A percentile compares a stretch with the other conserved stretches of the same genome.
Conservation (phyloP, 2,797 vertebrate species). For the Anabas testudineus region DNA sequence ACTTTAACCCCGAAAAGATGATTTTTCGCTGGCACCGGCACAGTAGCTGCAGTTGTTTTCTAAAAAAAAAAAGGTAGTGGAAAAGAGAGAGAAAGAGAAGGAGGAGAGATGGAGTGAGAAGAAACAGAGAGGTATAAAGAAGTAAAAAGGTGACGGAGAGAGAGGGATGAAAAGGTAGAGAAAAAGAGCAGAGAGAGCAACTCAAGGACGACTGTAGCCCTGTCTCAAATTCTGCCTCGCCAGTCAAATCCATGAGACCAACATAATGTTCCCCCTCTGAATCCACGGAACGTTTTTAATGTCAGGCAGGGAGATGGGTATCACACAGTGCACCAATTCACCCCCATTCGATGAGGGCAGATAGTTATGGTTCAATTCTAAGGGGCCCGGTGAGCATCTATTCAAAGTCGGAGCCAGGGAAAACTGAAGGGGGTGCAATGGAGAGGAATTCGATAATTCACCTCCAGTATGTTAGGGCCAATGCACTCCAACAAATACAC, state of each 20-base stretch:
- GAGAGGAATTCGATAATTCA: conserved; percentile 74
- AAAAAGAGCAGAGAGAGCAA: conserved; percentile 43
- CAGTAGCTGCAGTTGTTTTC: conserved; percentile 49
- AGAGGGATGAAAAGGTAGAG: conserved; percentile 8
- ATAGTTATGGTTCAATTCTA: conserved; percentile 67
- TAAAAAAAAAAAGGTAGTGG: conserved; percentile 43
- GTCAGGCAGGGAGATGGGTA: conserved; percentile 71
- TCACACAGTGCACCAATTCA: conserved; percentile 66
- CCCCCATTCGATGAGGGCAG: conserved; percentile 64
- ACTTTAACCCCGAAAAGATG: conserved; percentile 57
- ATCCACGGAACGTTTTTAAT: conserved; percentile 66
- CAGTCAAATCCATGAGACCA: conserved; percentile 69
- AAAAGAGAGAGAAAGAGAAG: not conserved
- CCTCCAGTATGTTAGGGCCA: conserved; percentile 61
- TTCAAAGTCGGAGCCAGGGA: conserved; percentile 41
- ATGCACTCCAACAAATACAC: conserved; percentile 53
- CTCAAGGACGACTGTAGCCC: conserved; percentile 66
- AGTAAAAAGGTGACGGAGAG: conserved; percentile 21
- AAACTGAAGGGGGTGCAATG: conserved; percentile 44
- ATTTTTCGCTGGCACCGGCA: conserved; percentile 51
- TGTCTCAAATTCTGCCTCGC: conserved; percentile 77
- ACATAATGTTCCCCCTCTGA: conserved; percentile 66
- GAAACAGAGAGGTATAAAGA: conserved; percentile 36
- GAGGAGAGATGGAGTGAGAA: conserved; percentile 25
- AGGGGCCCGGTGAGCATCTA: conserved; percentile 53